Base-by-base conservation (phyloP, 2,888 invertebrate species). In the Pseudeuparius sepicola region DNA sequence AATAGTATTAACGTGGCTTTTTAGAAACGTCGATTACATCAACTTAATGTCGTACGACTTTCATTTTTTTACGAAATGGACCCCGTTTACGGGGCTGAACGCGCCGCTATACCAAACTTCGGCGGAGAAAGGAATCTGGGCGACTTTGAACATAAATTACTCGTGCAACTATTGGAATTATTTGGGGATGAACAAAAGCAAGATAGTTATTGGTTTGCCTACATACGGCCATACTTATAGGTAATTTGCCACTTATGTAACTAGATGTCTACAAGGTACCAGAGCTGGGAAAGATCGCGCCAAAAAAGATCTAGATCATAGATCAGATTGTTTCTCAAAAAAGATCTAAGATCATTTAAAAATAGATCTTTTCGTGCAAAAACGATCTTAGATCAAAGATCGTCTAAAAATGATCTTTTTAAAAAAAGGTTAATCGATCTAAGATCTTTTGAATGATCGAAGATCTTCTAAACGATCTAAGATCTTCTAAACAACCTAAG, bases 1-100 rank as follows among this genome's bases (percentile, higher is more conserved):
- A 4, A 14, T 6, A 28, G 6, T 28, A 7, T 28, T 4, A 13
- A 13, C 7, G 2, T 12, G 14, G 7, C 20, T 25, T 59, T 61
- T 35, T 52, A 78, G 77, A 31, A 68, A 81, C 55, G 75, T 80
- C 1, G 90, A 92, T 59, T 87, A 75, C 64, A 73, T 88, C 0
- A 89, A 87, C 58, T 54, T 93, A n/a, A 92, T 92, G 92, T 73
- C 83, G 0, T 93, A 93, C 55, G 92, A 93, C 58, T 92, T 76
- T 53, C 89, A 92, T 59, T 81, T 75, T 52, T 92, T 73, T 53
- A 71, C 75, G 3, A 69, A 70, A 56, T 72, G 73, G 41, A 77
- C 81, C 2, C 90, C 90, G 1, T 75, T 87, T 46, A 90, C 90
- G 11, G 78, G 86, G 1, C 65, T 87, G 9, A 92, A 93, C 61